Evolutionary conservation across 2,113 vertebrate genomes (phyloP), one percentile per base, ranked within the genome.

Genomic region (Entomyzon cyanotis): DNA sequence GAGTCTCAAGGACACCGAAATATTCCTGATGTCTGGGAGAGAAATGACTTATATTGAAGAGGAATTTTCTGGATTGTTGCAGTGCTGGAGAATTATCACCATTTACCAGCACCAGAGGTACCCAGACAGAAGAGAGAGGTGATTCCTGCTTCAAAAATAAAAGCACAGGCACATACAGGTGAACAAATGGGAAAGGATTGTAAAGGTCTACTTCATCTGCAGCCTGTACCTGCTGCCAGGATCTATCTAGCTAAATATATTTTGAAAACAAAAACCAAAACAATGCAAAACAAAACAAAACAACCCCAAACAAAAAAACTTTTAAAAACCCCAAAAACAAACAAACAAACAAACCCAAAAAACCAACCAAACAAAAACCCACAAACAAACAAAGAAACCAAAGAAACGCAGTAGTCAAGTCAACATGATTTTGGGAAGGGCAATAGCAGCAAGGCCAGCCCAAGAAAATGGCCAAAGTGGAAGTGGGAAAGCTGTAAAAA

Each of bases 1-100:
- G 76, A 94, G 33, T 64, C 58, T 95, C 84, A 93, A 93, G 87
- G 84, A 62, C 65, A 82, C 10, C 53, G 53, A 91, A 89, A 75
- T 62, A 69, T 23, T 87, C 31, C 46, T 65, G 24, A 27, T 33
- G 5, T 67, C 27, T 81, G 24, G 27, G 20, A 77, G n/a, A 71
- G 52, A 41, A 22, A 21, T 11, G 17, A 37, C 21, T 58, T 78
- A 75, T 41, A 73, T 59, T 22, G 18, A 37, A 22, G 20, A 76
- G 49, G 5, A 21, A 17, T 10, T 37, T 75, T 47, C 39, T 64
- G 47, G 13, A 44, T 75, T 75, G 39, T 58, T 62, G 59, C 18
- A 80, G 59, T 83, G 13, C 55, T 74, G 49, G 5, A 5, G 24
- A 88, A 64, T 74, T 86, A 73, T 42, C 55, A 49, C 25, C 27